Percentiles rank a stretch among this genome's conserved stretches.
These are phyloP conservation scores for Nesidiocoris tenuis DNA, from an alignment of 2,888 invertebrate genomes.

Conservation along the genomic window DNA sequence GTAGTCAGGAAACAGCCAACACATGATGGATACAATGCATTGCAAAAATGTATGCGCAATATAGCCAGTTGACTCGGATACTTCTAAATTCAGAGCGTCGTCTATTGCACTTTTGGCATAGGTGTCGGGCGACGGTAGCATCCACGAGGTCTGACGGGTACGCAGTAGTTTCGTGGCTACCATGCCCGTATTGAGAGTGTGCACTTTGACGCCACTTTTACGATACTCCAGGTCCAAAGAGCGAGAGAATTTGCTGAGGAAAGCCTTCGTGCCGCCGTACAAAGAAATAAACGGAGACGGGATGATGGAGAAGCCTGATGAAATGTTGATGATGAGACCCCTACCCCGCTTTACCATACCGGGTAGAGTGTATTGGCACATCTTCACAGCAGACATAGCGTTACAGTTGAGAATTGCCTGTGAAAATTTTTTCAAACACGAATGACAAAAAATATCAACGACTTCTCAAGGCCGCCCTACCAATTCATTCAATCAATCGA, in stretches of 20 bases:
- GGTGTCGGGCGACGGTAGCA: conserved; percentile 6
- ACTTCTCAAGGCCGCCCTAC: no score
- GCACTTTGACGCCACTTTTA: conserved; percentile 11
- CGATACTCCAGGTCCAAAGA: conserved; percentile 3
- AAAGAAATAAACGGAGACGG: conserved; percentile 15
- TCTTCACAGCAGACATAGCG: conserved; percentile 5
- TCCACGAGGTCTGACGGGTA: conserved; percentile 4
- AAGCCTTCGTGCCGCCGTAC: conserved; percentile 14
- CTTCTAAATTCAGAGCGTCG: neutral
- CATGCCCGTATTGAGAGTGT: conserved; percentile 24
- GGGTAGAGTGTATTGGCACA: conserved; percentile 9
- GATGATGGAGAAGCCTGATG: conserved; percentile 8
- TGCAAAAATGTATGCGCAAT: conserved; percentile 6
- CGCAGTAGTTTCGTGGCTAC: conserved; percentile 13
- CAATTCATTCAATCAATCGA: no score
- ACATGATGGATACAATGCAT: neutral
- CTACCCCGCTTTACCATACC: conserved; percentile 7
- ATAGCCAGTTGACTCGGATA: neutral
- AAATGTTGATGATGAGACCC: conserved; percentile 30
- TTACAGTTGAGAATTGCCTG: conserved; percentile 34
- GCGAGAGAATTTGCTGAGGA: conserved; percentile 26
- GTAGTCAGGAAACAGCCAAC: neutral
- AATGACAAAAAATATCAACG: no score
- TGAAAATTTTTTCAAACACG: no score
- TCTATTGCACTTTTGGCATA: conserved; percentile 23